A percentile compares a stretch with the other conserved stretches of the same genome.
Conservation (phyloP, 2,888 invertebrate species). For the Liposcelis brunnea region DNA sequence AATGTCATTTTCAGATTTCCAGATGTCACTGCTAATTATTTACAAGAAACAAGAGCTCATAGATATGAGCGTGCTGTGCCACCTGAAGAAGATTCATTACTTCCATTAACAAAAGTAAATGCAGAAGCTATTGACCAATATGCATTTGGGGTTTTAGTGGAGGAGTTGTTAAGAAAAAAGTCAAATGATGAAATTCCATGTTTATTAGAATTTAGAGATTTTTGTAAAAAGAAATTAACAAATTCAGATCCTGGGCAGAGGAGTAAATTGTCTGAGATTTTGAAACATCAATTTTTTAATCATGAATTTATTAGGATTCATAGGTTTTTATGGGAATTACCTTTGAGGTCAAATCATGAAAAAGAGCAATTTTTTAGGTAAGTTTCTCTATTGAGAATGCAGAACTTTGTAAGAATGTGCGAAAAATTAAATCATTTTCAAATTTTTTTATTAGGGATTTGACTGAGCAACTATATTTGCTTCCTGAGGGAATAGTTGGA, state of each 20-base stretch:
- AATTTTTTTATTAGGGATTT: constrained; percentile 32
- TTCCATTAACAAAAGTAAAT: constrained; percentile 26
- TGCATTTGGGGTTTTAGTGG: constrained; percentile 57
- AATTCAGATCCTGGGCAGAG: constrained; percentile 43
- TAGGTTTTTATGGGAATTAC: constrained; percentile 64
- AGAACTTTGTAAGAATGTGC: background rate
- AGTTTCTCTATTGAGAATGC: constrained; percentile 15
- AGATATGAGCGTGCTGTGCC: constrained; percentile 57
- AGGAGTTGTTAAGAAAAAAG: constrained; percentile 48
- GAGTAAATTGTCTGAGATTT: constrained; percentile 45
- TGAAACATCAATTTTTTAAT: constrained; percentile 61
- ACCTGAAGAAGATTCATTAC: constrained; percentile 39
- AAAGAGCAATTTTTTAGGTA: constrained; percentile 62
- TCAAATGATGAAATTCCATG: constrained; percentile 48
- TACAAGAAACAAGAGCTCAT: constrained; percentile 46
- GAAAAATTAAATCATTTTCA: constrained; percentile 1
- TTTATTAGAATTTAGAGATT: constrained; percentile 47
- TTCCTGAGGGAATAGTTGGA: constrained; percentile 67
- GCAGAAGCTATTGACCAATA: constrained; percentile 49
- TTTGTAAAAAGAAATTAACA: constrained; percentile 50
- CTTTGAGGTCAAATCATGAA: constrained; percentile 58
- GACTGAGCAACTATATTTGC: constrained; percentile 45
- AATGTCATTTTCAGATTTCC: constrained; percentile 34
- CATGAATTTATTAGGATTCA: constrained; percentile 73
- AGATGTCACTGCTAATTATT: constrained; percentile 44